Conservation (phyloP, 1,140 invertebrate genomes). For the Manduca sexta region DNA sequence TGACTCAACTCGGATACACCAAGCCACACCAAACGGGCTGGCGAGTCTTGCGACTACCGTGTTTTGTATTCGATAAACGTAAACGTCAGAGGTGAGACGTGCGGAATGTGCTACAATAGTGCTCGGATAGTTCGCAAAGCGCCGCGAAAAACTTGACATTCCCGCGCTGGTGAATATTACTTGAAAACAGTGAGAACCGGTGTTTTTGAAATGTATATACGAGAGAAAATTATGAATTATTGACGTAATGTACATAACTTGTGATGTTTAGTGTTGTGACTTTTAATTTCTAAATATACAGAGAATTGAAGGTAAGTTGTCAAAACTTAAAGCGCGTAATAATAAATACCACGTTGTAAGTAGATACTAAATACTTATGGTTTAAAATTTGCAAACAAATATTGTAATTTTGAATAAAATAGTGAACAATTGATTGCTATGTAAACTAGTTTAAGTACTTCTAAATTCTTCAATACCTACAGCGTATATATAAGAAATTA, state of each 20-base stretch:
- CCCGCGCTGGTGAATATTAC: conserved; percentile 43
- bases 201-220: too few relatives aligned
- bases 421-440: too few relatives aligned
- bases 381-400: too few relatives aligned
- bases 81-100: conserved; percentile 40
- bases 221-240: conserved; percentile 51
- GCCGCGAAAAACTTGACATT: conserved; percentile 45
- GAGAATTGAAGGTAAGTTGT: conserved; percentile 37
- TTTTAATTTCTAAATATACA: conserved; percentile 8
- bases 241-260: conserved; percentile 15
- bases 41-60: conserved; percentile 9
- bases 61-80: conserved; percentile 63
- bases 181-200: conserved; percentile 55
- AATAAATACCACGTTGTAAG: neutral
- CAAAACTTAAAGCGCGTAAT: neutral
- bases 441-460: neutral
- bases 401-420: too few relatives aligned
- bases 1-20: conserved; percentile 27
- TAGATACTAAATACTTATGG: too few relatives aligned
- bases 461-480: too few relatives aligned
- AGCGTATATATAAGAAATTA: too few relatives aligned
- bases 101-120: conserved; percentile 41
- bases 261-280: conserved; percentile 4
- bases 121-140: conserved; percentile 36
- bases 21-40: conserved; percentile 3